Evolutionary conservation across 2,113 vertebrate species (phyloP), one percentile per base, ranked within the genome.

Genomic region (Siphamia tubifer): DNA sequence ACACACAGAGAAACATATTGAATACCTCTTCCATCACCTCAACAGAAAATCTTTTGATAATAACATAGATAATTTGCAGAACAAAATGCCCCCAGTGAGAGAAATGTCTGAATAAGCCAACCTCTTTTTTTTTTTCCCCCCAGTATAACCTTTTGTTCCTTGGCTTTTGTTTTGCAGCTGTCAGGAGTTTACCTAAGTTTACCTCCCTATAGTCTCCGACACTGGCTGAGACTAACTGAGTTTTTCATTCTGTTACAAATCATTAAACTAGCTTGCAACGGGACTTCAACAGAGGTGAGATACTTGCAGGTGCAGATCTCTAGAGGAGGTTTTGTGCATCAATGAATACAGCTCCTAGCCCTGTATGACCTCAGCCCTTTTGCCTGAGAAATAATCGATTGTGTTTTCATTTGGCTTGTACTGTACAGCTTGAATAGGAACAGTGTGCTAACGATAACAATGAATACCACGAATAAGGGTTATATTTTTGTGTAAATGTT

Each of bases 11-110:
- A 70, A 65, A 75, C 66, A 53, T 68, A 82, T 69, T 28, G 78
- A 81, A 54, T 35, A 32, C 52, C 78, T 81, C 70, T 21, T 83
- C 70, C 83, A 87, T 87, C 88, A 84, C 63, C 30, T 30, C 36
- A 71, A 55, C 82, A 75, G 81, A 84, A 87, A 85, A 85, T 86
- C 86, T 84, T 79, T 84, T 5, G 7, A 77, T 79, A 77, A 71
- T 64, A 82, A 47, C 75, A 64, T 1, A 21, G 54, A 79, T 62
- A 17, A 51, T 74, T 57, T 55, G 40, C 16, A 17, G 19, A 52
- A 24, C 52, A 71, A 79, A 82, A 70, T 35, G 43, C 66, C 49
- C 15, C 48, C 4, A 2, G 40, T 0, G 11, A 65, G 51, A 15
- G 4, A 60, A 83, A 56, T 28, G 36, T 3, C 32, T 30, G 68